These are phyloP conservation scores for Phania funesta DNA, from an alignment of 2,888 invertebrate species.

Conservation along the genomic window DNA sequence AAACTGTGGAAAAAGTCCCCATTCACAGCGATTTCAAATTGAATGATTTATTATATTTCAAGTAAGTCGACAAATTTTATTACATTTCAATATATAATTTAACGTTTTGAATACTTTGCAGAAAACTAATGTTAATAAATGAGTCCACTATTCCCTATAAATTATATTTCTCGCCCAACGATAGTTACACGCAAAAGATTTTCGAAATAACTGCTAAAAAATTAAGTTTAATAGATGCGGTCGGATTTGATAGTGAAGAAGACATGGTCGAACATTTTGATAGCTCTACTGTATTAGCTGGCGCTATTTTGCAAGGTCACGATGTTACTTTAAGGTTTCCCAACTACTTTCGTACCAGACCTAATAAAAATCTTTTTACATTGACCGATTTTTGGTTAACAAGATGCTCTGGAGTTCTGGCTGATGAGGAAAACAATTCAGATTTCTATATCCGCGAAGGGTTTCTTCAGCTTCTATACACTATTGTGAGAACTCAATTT, in stretches of 20 bases:
- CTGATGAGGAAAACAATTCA: constrained; percentile 61
- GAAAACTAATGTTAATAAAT: background rate
- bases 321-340: constrained; percentile 72
- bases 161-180: constrained; percentile 70
- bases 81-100: background rate
- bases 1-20: background rate
- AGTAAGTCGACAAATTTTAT: background rate
- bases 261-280: constrained; percentile 70
- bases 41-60: constrained; percentile 24
- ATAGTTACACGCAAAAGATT: constrained; percentile 27
- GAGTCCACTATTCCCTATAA: background rate
- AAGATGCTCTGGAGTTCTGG: constrained; percentile 71
- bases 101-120: background rate
- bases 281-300: constrained; percentile 71
- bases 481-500: background rate
- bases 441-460: constrained; percentile 76
- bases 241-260: constrained; percentile 41
- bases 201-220: background rate
- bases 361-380: constrained; percentile 57
- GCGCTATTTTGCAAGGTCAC: constrained; percentile 65
- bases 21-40: constrained; percentile 16
- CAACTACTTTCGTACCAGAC: constrained; percentile 69
- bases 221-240: constrained; percentile 1
- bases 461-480: constrained; percentile 74
- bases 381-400: constrained; percentile 73